Conservation (phyloP, 2,888 invertebrate genomes). For the Imbricaverruca yamaguchii region DNA sequence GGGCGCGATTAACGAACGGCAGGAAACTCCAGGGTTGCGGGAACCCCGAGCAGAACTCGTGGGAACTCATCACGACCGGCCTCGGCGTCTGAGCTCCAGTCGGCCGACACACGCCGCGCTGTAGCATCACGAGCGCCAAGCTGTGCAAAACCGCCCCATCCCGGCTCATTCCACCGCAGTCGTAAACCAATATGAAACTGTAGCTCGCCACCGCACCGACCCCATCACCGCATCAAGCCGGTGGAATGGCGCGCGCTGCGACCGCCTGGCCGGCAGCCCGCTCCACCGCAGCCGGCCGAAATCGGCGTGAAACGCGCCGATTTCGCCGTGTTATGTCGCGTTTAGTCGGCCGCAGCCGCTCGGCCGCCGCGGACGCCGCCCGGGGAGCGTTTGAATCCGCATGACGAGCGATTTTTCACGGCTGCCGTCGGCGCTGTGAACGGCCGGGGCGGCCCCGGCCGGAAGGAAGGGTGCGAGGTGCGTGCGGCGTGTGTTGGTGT, state of each 20-base stretch:
- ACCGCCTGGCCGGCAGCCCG: neutral
- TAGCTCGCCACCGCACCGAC: neutral
- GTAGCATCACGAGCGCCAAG: too few relatives aligned
- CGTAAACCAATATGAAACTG: too few relatives aligned
- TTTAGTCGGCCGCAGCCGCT: constrained; percentile 1
- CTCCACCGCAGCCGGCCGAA: neutral
- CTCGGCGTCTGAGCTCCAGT: too few relatives aligned
- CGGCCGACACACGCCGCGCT: too few relatives aligned
- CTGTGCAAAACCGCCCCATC: too few relatives aligned
- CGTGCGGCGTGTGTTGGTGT: too few relatives aligned
- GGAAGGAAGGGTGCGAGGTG: too few relatives aligned
- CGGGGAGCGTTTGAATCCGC: constrained; percentile 3
- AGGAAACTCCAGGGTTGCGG: too few relatives aligned
- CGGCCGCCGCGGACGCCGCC: neutral
- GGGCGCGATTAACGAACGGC: too few relatives aligned
- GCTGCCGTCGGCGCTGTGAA: neutral
- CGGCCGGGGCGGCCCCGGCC: neutral
- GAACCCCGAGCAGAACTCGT: too few relatives aligned
- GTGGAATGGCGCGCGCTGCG: neutral
- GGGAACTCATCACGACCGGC: too few relatives aligned
- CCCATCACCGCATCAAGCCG: neutral
- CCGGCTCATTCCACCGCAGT: too few relatives aligned
- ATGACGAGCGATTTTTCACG: neutral
- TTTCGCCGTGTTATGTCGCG: constrained; percentile 8
- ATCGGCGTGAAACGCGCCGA: constrained; percentile 11